Base-by-base conservation (phyloP, 1,140 invertebrate genomes). In the Danaus melanippus region DNA sequence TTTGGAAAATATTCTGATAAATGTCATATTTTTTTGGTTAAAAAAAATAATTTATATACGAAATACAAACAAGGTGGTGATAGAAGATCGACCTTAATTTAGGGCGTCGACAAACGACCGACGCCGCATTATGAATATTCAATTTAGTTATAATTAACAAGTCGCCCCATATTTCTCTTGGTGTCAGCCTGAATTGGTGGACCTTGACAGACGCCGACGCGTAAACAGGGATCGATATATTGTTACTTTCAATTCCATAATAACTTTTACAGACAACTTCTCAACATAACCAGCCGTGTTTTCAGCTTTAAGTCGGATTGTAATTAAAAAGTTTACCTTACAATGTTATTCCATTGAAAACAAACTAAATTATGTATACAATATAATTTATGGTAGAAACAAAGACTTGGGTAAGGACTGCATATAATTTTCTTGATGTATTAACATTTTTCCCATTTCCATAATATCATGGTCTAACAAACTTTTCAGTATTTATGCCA, bases 111-210 rank as follows among this genome's bases (percentile, higher is more conserved):
- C 50, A 15, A 50, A 44, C 56, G 49, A 44, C 59, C 56, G 49
- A 44, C 59, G 60, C 50, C 49, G 49, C 52, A 15, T 53, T 55
- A 75, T 78, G 69, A 75, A 78, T 78, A 78, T 78, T 78, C 72
- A 76, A 54, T 60, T 59, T 43, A 61, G 55, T 56, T 58, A 62
- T 76, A 76, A 78, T 76, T 67, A 72, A 74, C 21, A 75, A 71
- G 64, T 69, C 63, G 60, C 50, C 64, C 63, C 63, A 62, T 63
- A 69, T 76, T 67, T 66, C 56, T 53, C 58, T 57, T 58, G 55
- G 40, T 52, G 58, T 61, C 60, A 61, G 53, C 45, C 47, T 50
- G 53, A 64, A 58, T 60, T 53, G 46, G 9, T 12, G 21, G 54
- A 47, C 53, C 53, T 55, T 48, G 43, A 39, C n/a, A 10, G 15